These are phyloP conservation scores for Scaptomyza cyrtandrae DNA, from an alignment of 2,888 invertebrate species.

Conservation along the genomic window DNA sequence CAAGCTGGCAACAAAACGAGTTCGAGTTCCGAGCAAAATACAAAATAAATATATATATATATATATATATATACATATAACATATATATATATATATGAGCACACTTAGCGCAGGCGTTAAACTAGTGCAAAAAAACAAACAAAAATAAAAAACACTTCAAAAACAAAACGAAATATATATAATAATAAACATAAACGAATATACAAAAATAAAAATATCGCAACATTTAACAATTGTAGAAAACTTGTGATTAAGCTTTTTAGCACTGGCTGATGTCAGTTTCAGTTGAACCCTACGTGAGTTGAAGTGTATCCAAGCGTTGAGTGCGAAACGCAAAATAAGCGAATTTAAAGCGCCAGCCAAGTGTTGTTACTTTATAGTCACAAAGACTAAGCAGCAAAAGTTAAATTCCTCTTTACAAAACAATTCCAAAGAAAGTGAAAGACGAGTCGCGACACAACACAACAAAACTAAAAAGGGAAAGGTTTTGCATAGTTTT, in stretches of 20 bases:
- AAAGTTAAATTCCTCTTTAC: slow-evolving; percentile 44
- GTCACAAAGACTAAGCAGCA: slow-evolving; percentile 66
- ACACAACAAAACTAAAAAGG: slow-evolving; percentile 38
- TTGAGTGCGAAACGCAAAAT: slow-evolving; percentile 71
- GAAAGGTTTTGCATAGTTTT: slow-evolving; percentile 58
- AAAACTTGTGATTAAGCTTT: slow-evolving; percentile 30
- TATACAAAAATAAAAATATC: slow-evolving; percentile 9
- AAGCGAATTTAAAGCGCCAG: slow-evolving; percentile 53
- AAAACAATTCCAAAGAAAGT: slow-evolving; percentile 74
- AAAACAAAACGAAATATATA: slow-evolving; percentile 52
- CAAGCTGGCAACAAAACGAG: slow-evolving; percentile 55
- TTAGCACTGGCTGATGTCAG: slow-evolving; percentile 67
- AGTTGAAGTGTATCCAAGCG: slow-evolving; percentile 73
- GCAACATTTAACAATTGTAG: slow-evolving; percentile 52
- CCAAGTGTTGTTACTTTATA: slow-evolving; percentile 42
- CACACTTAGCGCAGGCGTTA: slow-evolving; percentile 59
- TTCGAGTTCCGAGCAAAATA: slow-evolving; percentile 49
- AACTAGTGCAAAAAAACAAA: slow-evolving; percentile 46
- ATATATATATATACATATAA: slow-evolving; percentile 48
- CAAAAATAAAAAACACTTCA: slow-evolving; percentile 26
- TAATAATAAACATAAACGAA: slow-evolving; percentile 38
- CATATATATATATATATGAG: slow-evolving; percentile 48
- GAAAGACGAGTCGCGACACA: slow-evolving; percentile 57
- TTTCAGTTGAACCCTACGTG: slow-evolving; percentile 53
- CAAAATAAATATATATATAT: slow-evolving; percentile 37